Base-by-base conservation (phyloP, 2,797 vertebrate genomes). In the Mus spretus region DNA sequence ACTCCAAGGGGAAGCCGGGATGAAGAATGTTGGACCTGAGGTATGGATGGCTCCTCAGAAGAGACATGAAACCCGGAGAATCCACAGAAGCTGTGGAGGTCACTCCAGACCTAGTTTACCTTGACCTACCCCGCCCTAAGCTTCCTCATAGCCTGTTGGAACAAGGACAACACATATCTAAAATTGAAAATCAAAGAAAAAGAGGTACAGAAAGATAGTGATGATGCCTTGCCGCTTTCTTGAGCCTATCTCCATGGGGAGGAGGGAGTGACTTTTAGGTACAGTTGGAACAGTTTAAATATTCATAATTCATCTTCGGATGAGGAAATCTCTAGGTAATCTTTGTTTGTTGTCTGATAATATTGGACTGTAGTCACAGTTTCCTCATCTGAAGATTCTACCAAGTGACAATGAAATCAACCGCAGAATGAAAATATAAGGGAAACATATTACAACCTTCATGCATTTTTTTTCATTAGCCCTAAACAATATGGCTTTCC, bases 51-150 rank as follows among this genome's bases (percentile, higher is more conserved):
- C 47, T 70, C 61, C 70, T 2, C 19, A 90, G 63, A 20, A 75
- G 4, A 47, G 1, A 3, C 37, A 31, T 12, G 14, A 13, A 61
- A 57, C 4, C 2, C 0, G 1, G 44, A 34, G 34, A n/a, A 13
- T 14, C 3, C 24, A 19, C n/a, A 3, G 13, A 31, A 20, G 17
- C 26, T 9, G 8, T 2, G 1, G 31, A 34, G 74, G 74, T 15
- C 61, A 55, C 37, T 47, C 10, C 6, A 1, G 0, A 12, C 6
- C 44, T 85, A 8, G 44, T 57, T 24, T 22, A 57, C 20, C 47
- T 47, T 40, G 6, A 28, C 34, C 26, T 28, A 34, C 50, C 9
- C 13, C 1, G 10, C 20, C 26, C 12, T 3, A 8, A 59, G 20
- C 31, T n/a, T 6, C 81, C 22, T 2, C 8, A 20, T 44, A 31